Evolutionary conservation across 2,113 vertebrate species (phyloP).

Genomic region (Hoplias malabaricus): DNA sequence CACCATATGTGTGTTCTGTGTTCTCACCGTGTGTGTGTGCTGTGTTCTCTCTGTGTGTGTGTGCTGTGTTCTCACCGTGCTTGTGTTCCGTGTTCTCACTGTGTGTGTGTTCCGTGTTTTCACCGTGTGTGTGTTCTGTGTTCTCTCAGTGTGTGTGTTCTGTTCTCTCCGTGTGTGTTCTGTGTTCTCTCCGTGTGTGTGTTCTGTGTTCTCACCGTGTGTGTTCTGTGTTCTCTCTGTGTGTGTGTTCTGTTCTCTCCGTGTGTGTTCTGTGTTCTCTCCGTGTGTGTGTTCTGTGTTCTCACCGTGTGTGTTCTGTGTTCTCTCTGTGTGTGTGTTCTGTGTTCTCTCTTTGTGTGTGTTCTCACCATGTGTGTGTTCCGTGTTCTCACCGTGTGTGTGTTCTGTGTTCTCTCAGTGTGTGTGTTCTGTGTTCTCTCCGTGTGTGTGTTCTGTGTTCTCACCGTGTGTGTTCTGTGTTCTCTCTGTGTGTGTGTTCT

Average conservation of each 20-base stretch:
- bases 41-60: too few species aligned
- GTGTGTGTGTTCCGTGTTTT: too few species aligned
- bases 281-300: too few species aligned
- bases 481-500: too few species aligned
- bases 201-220: conserved; percentile 79
- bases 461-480: conserved; percentile 83
- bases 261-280: conserved; percentile 80
- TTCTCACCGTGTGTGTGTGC: conserved; percentile 83
- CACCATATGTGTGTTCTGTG: too few species aligned
- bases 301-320: conserved; percentile 83
- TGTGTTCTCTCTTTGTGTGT: conserved; percentile 80
- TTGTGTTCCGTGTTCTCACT: conserved; percentile 80
- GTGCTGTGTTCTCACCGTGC: conserved; percentile 77
- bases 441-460: conserved; percentile 79
- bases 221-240: conserved; percentile 76
- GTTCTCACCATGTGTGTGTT: conserved; percentile 75
- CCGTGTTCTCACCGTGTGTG: conserved; percentile 78
- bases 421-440: conserved; percentile 73
- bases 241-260: conserved; percentile 76
- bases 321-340: too few species aligned
- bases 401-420: conserved; percentile 77
- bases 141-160: too few species aligned
- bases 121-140: conserved; percentile 83
- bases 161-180: conserved; percentile 82
- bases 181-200: too few species aligned